phyloP scores from a whole-genome alignment of 2,888 invertebrate species.

The Xestia c-nigrum region DNA sequence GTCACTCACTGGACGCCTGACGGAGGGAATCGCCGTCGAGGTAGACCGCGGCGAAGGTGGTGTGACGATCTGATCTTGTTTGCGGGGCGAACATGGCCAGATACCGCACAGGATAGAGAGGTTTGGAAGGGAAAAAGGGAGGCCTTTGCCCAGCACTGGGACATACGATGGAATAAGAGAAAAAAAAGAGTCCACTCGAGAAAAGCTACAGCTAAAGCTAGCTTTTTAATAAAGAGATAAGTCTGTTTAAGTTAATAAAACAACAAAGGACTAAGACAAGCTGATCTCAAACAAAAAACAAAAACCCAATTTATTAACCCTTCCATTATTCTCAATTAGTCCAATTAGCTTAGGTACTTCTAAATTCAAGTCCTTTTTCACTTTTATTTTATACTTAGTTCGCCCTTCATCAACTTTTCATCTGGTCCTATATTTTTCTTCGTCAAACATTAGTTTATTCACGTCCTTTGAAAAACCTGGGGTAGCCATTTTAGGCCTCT shows the following conservation, averaged over 20 bases:
- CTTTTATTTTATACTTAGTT: conserved; percentile 2
- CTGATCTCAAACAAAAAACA: neutral
- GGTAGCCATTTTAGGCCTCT: neutral
- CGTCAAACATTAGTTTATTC: conserved; percentile 8
- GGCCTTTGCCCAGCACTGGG: too few species aligned
- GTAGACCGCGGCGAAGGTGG: too few species aligned
- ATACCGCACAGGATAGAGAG: too few species aligned
- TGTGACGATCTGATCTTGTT: too few species aligned
- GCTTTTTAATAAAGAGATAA: neutral
- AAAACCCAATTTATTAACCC: conserved; percentile 9
- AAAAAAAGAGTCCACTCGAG: neutral
- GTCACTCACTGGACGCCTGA: too few species aligned
- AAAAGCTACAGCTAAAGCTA: neutral
- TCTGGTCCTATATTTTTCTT: conserved; percentile 4
- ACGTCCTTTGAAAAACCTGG: neutral
- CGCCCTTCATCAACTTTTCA: neutral
- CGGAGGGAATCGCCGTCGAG: too few species aligned
- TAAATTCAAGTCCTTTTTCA: conserved; percentile 16
- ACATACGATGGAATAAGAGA: neutral
- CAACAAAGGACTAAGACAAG: conserved; percentile 2
- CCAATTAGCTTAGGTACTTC: conserved; percentile 26
- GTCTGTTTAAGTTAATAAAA: neutral
- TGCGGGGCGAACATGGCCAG: too few species aligned
- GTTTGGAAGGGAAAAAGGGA: too few species aligned
- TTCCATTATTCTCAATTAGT: conserved; percentile 37